A percentile compares a stretch with the other conserved stretches of the same genome.
Evolutionary conservation across 1,140 invertebrate genomes (phyloP).

Genomic region (Euwallacea fornicatus): DNA sequence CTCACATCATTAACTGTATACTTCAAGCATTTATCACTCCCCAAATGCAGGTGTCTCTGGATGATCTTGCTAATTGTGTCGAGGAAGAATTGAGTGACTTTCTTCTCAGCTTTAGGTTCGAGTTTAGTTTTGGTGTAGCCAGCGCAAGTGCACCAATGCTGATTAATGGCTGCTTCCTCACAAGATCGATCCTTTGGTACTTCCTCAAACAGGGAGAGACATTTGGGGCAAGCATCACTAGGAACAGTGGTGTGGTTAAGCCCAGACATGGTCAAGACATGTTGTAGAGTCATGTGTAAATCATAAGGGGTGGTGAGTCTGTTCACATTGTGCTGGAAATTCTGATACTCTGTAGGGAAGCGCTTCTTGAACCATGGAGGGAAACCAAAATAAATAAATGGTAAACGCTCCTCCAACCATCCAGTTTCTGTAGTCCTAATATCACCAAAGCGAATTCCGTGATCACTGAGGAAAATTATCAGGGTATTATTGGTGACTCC

Average conservation of each 20-base stretch:
- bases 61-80: conserved; percentile 48
- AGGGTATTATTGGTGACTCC: conserved; percentile 61
- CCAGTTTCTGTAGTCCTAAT: conserved; percentile 71
- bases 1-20: conserved; percentile 33
- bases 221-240: conserved; percentile 62
- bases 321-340: conserved; percentile 66
- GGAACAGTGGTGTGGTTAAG: conserved; percentile 52
- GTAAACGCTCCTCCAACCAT: conserved; percentile 82
- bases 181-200: conserved; percentile 71
- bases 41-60: conserved; percentile 46
- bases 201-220: conserved; percentile 67
- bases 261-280: conserved; percentile 54
- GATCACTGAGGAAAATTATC: conserved; percentile 78
- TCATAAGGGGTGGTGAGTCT: conserved; percentile 74
- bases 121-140: conserved; percentile 53
- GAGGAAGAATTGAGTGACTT: conserved; percentile 57
- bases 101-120: conserved; percentile 51
- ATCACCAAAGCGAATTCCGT: conserved; percentile 78
- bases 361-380: conserved; percentile 67
- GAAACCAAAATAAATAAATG: conserved; percentile 73
- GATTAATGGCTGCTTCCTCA: conserved; percentile 66
- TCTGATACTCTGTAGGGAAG: conserved; percentile 60
- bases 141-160: conserved; percentile 80
- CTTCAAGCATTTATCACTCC: conserved; percentile 54
- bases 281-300: conserved; percentile 64